Conservation (phyloP, 2,113 vertebrate genomes). For the Cephalopholis sonnerati region DNA sequence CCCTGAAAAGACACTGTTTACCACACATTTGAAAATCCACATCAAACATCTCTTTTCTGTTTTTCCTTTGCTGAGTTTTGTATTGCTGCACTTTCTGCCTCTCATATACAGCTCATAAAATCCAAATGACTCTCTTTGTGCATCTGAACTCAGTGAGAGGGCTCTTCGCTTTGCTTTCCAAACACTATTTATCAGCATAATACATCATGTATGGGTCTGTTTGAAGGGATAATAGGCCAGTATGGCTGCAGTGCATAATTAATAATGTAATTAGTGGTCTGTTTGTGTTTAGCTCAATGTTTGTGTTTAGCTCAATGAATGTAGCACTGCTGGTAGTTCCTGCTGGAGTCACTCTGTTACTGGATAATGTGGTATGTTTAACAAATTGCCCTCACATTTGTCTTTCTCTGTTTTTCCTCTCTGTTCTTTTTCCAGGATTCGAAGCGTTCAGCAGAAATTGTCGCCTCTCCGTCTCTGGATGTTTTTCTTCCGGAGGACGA, state of each 20-base stretch:
- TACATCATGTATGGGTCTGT: conserved; percentile 13
- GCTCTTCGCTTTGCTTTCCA: conserved; percentile 8
- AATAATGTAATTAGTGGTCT: conserved; percentile 36
- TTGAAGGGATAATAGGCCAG: conserved; percentile 31
- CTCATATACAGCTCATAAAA: not conserved
- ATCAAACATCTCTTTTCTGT: not conserved
- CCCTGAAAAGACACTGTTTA: not conserved
- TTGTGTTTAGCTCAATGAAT: conserved; percentile 32
- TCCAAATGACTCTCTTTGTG: not conserved
- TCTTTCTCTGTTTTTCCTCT: not conserved
- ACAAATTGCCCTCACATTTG: conserved; percentile 1
- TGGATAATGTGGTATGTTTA: not conserved
- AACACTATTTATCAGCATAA: conserved; percentile 29
- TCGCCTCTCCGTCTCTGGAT: conserved; percentile 91
- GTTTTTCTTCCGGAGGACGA: conserved; percentile 92
- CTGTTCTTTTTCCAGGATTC: conserved; percentile 84
- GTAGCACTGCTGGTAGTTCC: conserved; percentile 5
- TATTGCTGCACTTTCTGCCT: not conserved
- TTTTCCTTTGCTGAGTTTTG: not conserved
- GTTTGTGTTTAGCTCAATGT: conserved; percentile 33
- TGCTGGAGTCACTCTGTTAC: not conserved
- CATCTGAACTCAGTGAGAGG: not conserved
- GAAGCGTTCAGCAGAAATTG: conserved; percentile 87
- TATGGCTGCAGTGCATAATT: conserved; percentile 31
- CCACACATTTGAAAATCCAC: not conserved